phyloP scores from a whole-genome alignment of 2,888 invertebrate genomes.

The Mythimna lalbum region DNA sequence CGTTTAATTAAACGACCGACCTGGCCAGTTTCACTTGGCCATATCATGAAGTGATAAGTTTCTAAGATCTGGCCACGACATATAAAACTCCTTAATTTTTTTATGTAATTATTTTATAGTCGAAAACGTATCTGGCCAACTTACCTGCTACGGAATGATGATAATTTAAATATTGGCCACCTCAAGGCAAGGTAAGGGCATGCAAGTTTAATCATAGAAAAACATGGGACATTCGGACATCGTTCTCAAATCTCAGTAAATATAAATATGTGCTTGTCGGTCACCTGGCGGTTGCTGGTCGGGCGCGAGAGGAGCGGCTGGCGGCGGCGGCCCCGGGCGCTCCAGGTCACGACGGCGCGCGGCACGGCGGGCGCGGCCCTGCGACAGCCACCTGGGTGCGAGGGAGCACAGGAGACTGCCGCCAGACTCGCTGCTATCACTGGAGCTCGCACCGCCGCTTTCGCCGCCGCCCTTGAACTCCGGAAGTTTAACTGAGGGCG shows the following conservation, averaged over 20 bases:
- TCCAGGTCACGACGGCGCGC: conserved; percentile 65
- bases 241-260: background rate
- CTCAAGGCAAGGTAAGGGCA: background rate
- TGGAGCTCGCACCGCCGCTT: conserved; percentile 67
- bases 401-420: conserved; percentile 81
- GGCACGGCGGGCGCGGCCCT: conserved; percentile 62
- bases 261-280: background rate
- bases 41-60: too few relatives aligned
- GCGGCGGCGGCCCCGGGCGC: conserved; percentile 52
- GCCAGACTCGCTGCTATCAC: conserved; percentile 81
- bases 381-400: conserved; percentile 83
- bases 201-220: background rate
- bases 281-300: conserved; percentile 48
- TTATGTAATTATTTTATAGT: too few relatives aligned
- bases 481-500: conserved; percentile 37
- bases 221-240: background rate
- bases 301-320: conserved; percentile 55
- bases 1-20: too few relatives aligned
- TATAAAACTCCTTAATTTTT: too few relatives aligned
- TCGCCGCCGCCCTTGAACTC: conserved; percentile 45
- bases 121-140: too few relatives aligned
- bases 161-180: background rate
- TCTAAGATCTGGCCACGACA: too few relatives aligned
- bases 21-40: too few relatives aligned
- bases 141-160: too few relatives aligned